Evolutionary conservation across 2,888 invertebrate genomes (phyloP).

Genomic region (Sinopyrophorus schimmeli): DNA sequence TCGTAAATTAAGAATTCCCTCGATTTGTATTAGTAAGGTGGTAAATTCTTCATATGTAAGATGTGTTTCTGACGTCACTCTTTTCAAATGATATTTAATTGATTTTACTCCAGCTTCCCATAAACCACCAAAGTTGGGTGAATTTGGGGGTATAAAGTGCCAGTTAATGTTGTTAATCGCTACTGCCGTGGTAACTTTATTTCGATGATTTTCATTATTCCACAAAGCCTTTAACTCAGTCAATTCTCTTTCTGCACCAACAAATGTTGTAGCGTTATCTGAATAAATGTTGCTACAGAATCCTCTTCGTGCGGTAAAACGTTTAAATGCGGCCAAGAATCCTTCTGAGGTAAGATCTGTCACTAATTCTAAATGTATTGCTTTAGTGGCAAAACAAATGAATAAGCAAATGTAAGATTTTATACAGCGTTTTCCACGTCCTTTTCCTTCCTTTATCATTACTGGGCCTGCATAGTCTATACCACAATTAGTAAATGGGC

Average conservation of each 20-base stretch:
- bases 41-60: slow-evolving; percentile 39
- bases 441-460: slow-evolving; percentile 28
- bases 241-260: background rate
- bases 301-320: slow-evolving; percentile 1
- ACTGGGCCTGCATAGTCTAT: slow-evolving; percentile 42
- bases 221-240: background rate
- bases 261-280: background rate
- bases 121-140: slow-evolving; percentile 40
- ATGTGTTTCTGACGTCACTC: slow-evolving; percentile 24
- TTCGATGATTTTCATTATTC: background rate
- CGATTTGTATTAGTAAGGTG: slow-evolving; percentile 31
- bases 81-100: slow-evolving; percentile 40
- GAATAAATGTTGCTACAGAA: background rate
- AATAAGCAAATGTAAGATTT: no score
- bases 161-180: slow-evolving; percentile 1
- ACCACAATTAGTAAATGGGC: slow-evolving; percentile 35
- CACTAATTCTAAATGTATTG: no score
- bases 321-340: slow-evolving; percentile 2
- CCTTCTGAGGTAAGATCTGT: no score
- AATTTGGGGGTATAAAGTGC: slow-evolving; percentile 1
- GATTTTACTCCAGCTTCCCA: slow-evolving; percentile 43
- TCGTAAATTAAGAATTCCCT: slow-evolving; percentile 32
- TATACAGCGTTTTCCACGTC: no score
- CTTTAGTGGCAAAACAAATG: no score
- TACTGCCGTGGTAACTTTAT: background rate